phyloP scores from a whole-genome alignment of 1,140 invertebrate species.

The Caerostris darwini region DNA sequence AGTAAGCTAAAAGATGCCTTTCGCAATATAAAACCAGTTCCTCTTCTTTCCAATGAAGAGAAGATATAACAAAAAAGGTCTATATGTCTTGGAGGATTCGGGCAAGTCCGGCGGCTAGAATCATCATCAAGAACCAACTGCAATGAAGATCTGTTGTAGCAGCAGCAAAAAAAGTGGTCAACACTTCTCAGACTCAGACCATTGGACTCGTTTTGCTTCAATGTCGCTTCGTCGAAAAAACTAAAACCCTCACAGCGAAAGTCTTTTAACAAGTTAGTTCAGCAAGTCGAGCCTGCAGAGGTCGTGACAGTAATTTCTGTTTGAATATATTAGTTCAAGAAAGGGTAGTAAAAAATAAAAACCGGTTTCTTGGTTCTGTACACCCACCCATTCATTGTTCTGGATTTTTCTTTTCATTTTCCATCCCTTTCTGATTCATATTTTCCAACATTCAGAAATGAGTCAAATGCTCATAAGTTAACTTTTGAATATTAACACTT shows the following conservation, averaged over 20 bases:
- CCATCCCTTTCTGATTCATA: background rate
- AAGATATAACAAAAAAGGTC: background rate
- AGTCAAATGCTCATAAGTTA: background rate
- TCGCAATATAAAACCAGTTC: background rate
- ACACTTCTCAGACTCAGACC: background rate
- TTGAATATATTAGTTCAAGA: background rate
- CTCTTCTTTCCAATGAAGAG: background rate
- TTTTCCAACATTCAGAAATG: slow-evolving; percentile 19
- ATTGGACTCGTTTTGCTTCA: slow-evolving; percentile 33
- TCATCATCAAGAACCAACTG: background rate
- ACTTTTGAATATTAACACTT: background rate
- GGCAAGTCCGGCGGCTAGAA: background rate
- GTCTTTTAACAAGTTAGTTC: slow-evolving; percentile 6
- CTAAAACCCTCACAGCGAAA: background rate
- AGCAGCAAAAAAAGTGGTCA: background rate
- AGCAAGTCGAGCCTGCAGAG: background rate
- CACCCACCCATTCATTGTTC: slow-evolving; percentile 14
- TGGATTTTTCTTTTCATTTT: background rate
- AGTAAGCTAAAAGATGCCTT: background rate
- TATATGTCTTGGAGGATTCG: background rate
- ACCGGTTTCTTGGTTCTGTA: slow-evolving; percentile 13
- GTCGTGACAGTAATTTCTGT: slow-evolving; percentile 30
- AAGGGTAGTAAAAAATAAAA: background rate
- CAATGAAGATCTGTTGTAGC: no score
- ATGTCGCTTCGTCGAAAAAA: background rate